Percentiles rank a stretch among this genome's conserved stretches.
These are phyloP conservation scores for Amaurobius ferox DNA, from an alignment of 2,888 invertebrate species.

Conservation along the genomic window DNA sequence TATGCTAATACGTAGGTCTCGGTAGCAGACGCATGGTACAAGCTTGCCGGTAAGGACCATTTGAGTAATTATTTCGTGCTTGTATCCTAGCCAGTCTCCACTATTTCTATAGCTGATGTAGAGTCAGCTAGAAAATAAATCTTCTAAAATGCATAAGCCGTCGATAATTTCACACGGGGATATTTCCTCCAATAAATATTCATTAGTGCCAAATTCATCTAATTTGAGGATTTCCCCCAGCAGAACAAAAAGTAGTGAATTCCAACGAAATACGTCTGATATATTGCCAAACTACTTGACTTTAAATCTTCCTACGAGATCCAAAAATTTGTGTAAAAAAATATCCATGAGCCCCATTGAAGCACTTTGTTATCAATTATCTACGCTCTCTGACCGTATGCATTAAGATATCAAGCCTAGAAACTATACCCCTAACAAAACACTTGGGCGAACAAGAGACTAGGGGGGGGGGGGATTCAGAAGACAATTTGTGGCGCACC, in stretches of 20 bases:
- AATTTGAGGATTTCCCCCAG: background rate
- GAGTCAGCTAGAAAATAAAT: too few species aligned
- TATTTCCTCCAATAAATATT: background rate
- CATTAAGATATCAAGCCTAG: constrained; percentile 52
- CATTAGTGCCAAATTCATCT: background rate
- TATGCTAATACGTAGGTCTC: too few species aligned
- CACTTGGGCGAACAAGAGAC: background rate
- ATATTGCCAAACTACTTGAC: background rate
- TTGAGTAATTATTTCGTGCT: too few species aligned
- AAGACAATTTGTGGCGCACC: constrained; percentile 47
- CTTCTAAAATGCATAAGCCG: too few species aligned
- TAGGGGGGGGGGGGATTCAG: background rate
- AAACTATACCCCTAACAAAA: constrained; percentile 16
- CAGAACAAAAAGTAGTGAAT: background rate
- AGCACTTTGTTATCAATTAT: constrained; percentile 36
- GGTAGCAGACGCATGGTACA: too few species aligned
- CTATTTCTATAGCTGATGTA: too few species aligned
- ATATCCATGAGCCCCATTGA: background rate
- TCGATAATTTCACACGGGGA: too few species aligned
- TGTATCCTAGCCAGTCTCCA: too few species aligned
- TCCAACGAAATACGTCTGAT: background rate
- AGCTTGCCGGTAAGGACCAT: too few species aligned
- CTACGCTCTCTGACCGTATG: constrained; percentile 6
- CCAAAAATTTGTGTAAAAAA: background rate
- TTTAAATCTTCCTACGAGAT: background rate